Evolutionary conservation across 2,888 invertebrate genomes (phyloP).

Genomic region (Loripinus fragilis): DNA sequence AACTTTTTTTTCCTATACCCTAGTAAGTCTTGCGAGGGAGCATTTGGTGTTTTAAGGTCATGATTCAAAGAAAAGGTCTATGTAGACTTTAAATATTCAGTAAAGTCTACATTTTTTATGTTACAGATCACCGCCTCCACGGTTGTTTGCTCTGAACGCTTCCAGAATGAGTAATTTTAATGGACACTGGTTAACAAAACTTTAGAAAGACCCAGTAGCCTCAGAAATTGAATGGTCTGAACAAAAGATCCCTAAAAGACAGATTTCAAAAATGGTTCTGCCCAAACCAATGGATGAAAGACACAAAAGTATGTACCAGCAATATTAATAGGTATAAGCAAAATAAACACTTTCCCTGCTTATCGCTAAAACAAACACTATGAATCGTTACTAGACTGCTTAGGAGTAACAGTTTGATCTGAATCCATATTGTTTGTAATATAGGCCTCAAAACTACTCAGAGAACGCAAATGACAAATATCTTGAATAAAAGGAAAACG

Average conservation of each 20-base stretch:
- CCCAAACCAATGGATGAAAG: not conserved
- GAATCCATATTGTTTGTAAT: not conserved
- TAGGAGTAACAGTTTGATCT: not conserved
- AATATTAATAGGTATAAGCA: no score
- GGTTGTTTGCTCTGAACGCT: conserved; percentile 38
- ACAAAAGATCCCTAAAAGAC: conserved; percentile 9
- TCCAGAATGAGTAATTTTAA: conserved; percentile 11
- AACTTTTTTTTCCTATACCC: no score
- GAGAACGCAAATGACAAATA: not conserved
- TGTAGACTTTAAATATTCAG: no score
- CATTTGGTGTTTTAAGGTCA: no score
- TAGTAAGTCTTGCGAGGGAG: no score
- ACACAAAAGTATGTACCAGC: not conserved
- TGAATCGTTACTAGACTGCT: no score
- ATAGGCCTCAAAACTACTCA: not conserved
- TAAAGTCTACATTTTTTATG: not conserved
- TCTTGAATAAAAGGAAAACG: no score
- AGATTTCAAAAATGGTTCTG: not conserved
- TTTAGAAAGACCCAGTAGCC: conserved; percentile 5
- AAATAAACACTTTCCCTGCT: no score
- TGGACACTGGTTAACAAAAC: conserved; percentile 24
- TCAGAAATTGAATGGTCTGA: conserved; percentile 26
- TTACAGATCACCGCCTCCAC: conserved; percentile 23
- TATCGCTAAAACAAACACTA: no score
- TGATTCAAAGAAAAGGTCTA: no score